These are phyloP conservation scores for Dinoponera quadriceps DNA, from an alignment of 1,140 invertebrate species.

Conservation along the genomic window DNA sequence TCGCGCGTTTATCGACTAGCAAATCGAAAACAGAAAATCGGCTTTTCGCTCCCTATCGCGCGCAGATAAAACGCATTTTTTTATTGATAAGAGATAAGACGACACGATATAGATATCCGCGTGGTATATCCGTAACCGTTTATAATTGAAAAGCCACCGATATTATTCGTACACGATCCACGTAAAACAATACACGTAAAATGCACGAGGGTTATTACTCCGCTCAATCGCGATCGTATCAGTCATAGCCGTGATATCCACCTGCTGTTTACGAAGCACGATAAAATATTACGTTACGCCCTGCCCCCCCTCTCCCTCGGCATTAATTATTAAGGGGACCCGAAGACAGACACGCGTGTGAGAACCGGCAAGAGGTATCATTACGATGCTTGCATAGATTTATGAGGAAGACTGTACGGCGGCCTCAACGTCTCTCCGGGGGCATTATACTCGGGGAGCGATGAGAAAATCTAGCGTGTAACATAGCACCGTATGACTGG, in stretches of 20 bases:
- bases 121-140: too few species aligned
- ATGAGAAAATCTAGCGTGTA: constrained; percentile 65
- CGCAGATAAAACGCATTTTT: constrained; percentile 13
- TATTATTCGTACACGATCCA: neutral
- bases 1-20: neutral
- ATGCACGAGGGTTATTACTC: neutral
- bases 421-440: constrained; percentile 58
- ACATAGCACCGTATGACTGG: constrained; percentile 44
- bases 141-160: constrained; percentile 4
- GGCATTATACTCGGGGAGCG: constrained; percentile 64
- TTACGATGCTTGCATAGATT: constrained; percentile 46
- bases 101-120: neutral
- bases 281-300: constrained; percentile 1
- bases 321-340: constrained; percentile 38
- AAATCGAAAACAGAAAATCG: constrained; percentile 19
- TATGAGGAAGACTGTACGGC: constrained; percentile 57
- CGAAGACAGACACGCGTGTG: neutral
- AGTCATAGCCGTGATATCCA: neutral
- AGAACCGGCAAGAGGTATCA: constrained; percentile 39
- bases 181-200: neutral
- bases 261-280: neutral
- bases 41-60: neutral
- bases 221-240: neutral
- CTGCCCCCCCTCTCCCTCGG: neutral
- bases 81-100: constrained; percentile 27